Evolutionary conservation across 2,888 invertebrate species (phyloP).

Genomic region (Notocelia uddmanniana): DNA sequence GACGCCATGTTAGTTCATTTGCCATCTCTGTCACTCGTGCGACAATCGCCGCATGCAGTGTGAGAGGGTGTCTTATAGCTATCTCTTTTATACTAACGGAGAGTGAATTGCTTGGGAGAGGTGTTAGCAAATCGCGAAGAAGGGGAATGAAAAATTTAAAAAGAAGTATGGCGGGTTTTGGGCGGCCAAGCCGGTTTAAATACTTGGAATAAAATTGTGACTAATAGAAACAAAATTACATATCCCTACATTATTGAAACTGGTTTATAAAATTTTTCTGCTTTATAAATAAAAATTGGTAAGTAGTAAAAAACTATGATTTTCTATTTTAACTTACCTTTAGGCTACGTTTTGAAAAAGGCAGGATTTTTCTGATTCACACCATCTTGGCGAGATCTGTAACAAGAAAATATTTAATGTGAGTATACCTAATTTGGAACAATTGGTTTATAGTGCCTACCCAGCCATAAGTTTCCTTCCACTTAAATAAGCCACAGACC

Average conservation of each 20-base stretch:
- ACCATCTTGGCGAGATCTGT: conserved; percentile 80
- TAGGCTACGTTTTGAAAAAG: conserved; percentile 67
- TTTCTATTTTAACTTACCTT: conserved; percentile 53
- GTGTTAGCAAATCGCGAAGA: conserved; percentile 66
- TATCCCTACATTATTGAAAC: neutral
- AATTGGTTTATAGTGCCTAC: neutral
- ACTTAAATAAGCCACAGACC: neutral
- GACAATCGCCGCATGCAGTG: conserved; percentile 6
- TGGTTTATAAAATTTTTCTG: neutral
- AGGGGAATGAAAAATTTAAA: conserved; percentile 78
- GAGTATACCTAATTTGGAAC: neutral
- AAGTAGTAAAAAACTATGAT: too few species aligned
- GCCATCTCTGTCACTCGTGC: conserved; percentile 63
- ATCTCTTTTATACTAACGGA: conserved; percentile 50
- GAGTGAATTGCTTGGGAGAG: conserved; percentile 53
- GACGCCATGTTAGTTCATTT: conserved; percentile 78
- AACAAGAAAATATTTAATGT: conserved; percentile 53
- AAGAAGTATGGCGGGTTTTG: conserved; percentile 63
- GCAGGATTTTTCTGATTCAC: conserved; percentile 59
- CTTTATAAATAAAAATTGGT: neutral
- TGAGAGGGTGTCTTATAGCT: conserved; percentile 41
- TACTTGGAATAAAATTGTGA: too few species aligned
- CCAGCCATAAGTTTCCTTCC: neutral
- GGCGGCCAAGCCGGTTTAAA: conserved; percentile 48
- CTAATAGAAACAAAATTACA: neutral